A percentile compares a stretch with the other conserved stretches of the same genome.
These are phyloP conservation scores for Xanthorhoe designata DNA, from an alignment of 2,888 invertebrate species.

Conservation along the genomic window DNA sequence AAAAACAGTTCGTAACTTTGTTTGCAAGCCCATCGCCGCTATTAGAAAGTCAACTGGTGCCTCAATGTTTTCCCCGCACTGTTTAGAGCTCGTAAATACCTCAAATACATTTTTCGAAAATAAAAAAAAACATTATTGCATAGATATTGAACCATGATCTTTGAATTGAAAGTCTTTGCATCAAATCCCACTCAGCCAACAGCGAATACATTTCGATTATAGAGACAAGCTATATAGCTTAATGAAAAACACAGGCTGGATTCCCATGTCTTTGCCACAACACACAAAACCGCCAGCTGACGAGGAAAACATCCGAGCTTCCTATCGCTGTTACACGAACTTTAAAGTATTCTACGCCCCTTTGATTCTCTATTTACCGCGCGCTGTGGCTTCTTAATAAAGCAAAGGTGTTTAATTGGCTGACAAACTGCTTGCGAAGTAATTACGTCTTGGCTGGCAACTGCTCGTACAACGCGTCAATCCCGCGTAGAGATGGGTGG, in stretches of 20 bases:
- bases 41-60: too few relatives aligned
- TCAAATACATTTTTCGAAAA: too few relatives aligned
- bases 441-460: constrained; percentile 79
- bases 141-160: too few relatives aligned
- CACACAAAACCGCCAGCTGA: constrained; percentile 30
- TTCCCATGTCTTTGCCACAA: too few relatives aligned
- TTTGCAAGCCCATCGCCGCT: too few relatives aligned
- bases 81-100: too few relatives aligned
- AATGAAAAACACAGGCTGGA: constrained; percentile 5
- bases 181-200: too few relatives aligned
- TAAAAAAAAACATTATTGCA: background rate
- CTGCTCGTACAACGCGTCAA: constrained; percentile 79
- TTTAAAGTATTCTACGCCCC: constrained; percentile 33
- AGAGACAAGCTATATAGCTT: background rate
- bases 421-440: constrained; percentile 84
- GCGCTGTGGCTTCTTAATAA: constrained; percentile 81
- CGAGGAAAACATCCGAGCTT: constrained; percentile 24
- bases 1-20: background rate
- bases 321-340: constrained; percentile 28
- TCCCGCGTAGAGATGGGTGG: constrained; percentile 64
- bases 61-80: too few relatives aligned
- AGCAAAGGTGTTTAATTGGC: constrained; percentile 86
- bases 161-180: too few relatives aligned
- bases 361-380: constrained; percentile 59
- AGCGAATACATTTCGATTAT: background rate